Percentiles rank a stretch among this genome's conserved stretches.
Evolutionary conservation across 2,797 vertebrate genomes (phyloP).

Genomic region (Acipenser transmontanus): DNA sequence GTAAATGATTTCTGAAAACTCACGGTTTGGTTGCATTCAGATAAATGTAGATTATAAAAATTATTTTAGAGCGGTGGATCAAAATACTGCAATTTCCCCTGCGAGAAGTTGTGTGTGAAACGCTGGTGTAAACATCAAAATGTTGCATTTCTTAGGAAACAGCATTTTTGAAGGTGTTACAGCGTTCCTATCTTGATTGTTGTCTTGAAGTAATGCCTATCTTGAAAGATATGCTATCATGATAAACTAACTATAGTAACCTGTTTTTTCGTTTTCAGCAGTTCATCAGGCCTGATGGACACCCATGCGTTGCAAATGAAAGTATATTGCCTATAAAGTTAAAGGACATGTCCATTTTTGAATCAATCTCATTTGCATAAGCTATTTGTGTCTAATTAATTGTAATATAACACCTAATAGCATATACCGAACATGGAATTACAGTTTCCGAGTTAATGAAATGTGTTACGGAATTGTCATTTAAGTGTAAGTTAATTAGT

Average conservation of each 20-base stretch:
- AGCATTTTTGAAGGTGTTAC: slow-evolving; percentile 16
- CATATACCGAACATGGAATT: slow-evolving; percentile 65
- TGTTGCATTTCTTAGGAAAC: not conserved
- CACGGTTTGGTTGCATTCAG: too few species aligned
- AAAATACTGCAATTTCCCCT: too few species aligned
- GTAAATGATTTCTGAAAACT: too few species aligned
- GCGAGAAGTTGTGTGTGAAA: too few species aligned
- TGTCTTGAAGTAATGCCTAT: slow-evolving; percentile 32
- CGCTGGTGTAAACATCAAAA: too few species aligned
- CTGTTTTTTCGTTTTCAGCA: slow-evolving; percentile 40
- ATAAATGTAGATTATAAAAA: too few species aligned
- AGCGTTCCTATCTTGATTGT: slow-evolving; percentile 27
- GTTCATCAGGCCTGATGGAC: slow-evolving; percentile 33
- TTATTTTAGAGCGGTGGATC: too few species aligned
- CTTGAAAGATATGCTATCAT: slow-evolving; percentile 45
- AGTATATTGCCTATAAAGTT: slow-evolving; percentile 34
- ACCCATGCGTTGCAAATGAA: slow-evolving; percentile 21
- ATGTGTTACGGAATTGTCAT: slow-evolving; percentile 81
- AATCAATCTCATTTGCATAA: slow-evolving; percentile 73
- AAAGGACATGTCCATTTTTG: slow-evolving; percentile 51
- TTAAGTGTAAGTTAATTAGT: slow-evolving; percentile 82
- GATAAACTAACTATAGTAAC: slow-evolving; percentile 44
- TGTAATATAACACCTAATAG: slow-evolving; percentile 72
- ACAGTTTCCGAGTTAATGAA: slow-evolving; percentile 78
- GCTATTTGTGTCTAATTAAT: slow-evolving; percentile 74